Base-by-base conservation (phyloP, 2,888 invertebrate species). In the Trachelus stipa region DNA sequence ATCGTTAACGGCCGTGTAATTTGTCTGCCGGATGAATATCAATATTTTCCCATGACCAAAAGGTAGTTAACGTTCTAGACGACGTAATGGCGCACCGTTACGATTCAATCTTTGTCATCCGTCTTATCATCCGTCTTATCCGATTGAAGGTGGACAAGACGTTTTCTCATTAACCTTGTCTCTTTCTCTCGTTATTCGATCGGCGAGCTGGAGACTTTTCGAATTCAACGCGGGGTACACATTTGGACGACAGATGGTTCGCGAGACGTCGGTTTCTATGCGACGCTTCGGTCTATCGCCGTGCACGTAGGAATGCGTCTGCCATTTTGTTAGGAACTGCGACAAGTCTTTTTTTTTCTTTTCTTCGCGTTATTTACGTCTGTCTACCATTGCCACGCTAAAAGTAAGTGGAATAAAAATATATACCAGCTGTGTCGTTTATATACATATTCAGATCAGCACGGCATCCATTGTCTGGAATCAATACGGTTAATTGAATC, bases 1-100 rank as follows among this genome's bases (percentile, higher is more conserved):
- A 71, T 12, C 71, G 71, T 31, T 71, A 71, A 71, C 31, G 34
- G 71, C 71, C 71, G 31, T 69, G 30, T 69, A 69, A 69, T 71
- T 71, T 71, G 71, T 33, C 71, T 23, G 71, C 71, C 4, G 31
- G 71, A 31, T 34, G 31, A 71, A 71, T 71, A 33, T 71, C 71
- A 71, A 71, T 31, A 71, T 71, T 12, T 71, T 31, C 31, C 71
- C 71, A 12, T 12, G 12, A 34, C 31, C 71, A 4, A 56, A 56
- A 23, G 15, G 23, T 23, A 1, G 6, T 23, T 56, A 0, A 56
- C 4, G 56, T 9, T 56, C 23, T 0, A 23, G 56, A 56, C 56
- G 56, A 23, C 71, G 31, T 34, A 34, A 31, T 15, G 12, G 3
- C 71, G 31, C 12, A 31, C 71, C 56, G 56, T 56, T 56, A 56